Evolutionary conservation across 2,797 vertebrate genomes (phyloP), one percentile per base, ranked within the genome.

Genomic region (Channa striata): DNA sequence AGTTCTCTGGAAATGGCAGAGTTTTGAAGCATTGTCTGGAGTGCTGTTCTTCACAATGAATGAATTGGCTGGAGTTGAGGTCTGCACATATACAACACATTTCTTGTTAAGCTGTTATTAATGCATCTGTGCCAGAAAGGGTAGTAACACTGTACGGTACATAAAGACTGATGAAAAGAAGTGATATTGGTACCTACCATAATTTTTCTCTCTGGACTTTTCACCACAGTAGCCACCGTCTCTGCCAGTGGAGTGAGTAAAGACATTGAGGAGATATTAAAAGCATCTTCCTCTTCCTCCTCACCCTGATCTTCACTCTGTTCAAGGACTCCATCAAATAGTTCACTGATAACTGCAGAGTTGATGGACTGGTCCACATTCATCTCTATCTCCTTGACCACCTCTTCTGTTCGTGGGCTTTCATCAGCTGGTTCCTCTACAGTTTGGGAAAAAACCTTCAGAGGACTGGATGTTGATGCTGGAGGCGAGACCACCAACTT

Each of bases 261-360:
- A 43, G 98, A 99, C 98, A 99, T 99, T 0, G 97, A 99, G 25
- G 98, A 98, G 92, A 99, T 98, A 73, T 99, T 98, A 61, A 99
- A 85, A 0, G 94, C 89, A 68, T 96, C 96, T 80, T 97, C 96
- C 66, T 94, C 21, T 88, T 78, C 84, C 0, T 87, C 81, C 2
- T 86, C 74, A 82, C 62, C 80, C 83, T 30, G 87, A 74, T 84
- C 91, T 3, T 83, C 93, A 48, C 93, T 92, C 37, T 96, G 93
- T 72, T 95, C 91, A 80, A 98, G 91, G 61, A 95, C 90, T 20
- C 93, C 94, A 23, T 96, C 94, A 85, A 99, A 99, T 49, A 98
- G 93, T 57, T 95, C 94, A 25, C 93, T 96, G 86, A 99, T 99
- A 12, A 99, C 94, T n/a, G 93, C 95, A 0, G 96, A 98, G 89